Evolutionary conservation across 2,888 invertebrate genomes (phyloP), one percentile per base, ranked within the genome.

Genomic region (Pollenia angustigena): DNA sequence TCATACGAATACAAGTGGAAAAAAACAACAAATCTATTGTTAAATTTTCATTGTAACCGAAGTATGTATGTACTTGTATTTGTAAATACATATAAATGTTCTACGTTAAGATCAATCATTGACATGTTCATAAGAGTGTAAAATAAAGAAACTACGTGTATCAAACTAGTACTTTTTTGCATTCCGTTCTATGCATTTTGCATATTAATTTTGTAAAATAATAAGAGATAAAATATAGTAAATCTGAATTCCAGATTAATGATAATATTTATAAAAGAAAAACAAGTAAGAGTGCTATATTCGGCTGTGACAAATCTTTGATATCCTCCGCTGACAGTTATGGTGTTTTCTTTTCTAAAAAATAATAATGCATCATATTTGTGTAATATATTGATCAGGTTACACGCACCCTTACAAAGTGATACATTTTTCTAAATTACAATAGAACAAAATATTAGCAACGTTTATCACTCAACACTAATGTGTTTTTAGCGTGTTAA

Each of bases 151-250:
- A 18, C 40, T 16, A 42, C 54, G n/a, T 1, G 40, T 60, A 40
- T 4, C n/a, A 23, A 23, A 42, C 10, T 18, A 44, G 14, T 46
- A 72, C 9, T 64, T 64, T 44, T 64, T 68, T 68, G 52, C 52
- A 40, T 54, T 52, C 60, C 40, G 40, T 48, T 46, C 18, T 48
- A 79, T 74, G 72, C 60, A 74, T 74, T 74, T 79, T 74, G 84
- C 68, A 85, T 85, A 75, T 68, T 75, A 85, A 85, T 75, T 56
- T 56, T 23, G 12, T 32, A 44, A 58, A 44, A 23, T 54, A 52
- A 18, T 42, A 42, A 18, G 23, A 32, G n/a, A 14, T 66, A 42
- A 60, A 1, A 14, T 6, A 32, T 32, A 32, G 0, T 6, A 60
- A 60, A 62, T 62, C 42, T 42, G 4, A 62, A 42, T 58, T 42